A percentile compares a stretch with the other conserved stretches of the same genome.
These are phyloP conservation scores for Noctua fimbriata DNA, from an alignment of 2,888 invertebrate genomes.

Conservation along the genomic window DNA sequence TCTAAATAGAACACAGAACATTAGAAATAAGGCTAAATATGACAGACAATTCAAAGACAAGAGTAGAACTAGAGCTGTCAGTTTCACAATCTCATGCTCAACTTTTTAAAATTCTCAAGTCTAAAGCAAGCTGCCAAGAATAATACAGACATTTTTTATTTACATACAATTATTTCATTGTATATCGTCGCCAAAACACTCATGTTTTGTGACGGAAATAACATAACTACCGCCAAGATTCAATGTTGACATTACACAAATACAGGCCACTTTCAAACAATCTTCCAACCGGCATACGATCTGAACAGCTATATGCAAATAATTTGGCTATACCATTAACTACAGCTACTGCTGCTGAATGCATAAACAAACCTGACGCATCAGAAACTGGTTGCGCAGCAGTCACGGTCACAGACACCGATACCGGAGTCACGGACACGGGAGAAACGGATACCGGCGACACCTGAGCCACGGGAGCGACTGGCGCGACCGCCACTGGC, in stretches of 20 bases:
- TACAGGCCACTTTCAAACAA: conserved; percentile 36
- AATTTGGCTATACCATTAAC: conserved; percentile 12
- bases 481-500: conserved; percentile 75
- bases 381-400: conserved; percentile 73
- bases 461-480: conserved; percentile 67
- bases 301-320: conserved; percentile 22
- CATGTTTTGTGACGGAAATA: conserved; percentile 56
- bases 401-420: conserved; percentile 69
- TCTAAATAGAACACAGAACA: neutral
- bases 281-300: conserved; percentile 19
- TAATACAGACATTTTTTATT: conserved; percentile 54
- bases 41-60: conserved; percentile 32
- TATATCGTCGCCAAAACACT: conserved; percentile 48
- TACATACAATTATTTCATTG: conserved; percentile 53
- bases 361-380: conserved; percentile 75
- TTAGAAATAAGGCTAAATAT: conserved; percentile 10
- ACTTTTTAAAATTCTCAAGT: conserved; percentile 12
- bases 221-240: conserved; percentile 51
- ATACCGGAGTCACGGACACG: conserved; percentile 72
- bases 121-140: conserved; percentile 46
- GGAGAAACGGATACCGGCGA: conserved; percentile 70
- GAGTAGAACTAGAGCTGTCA: conserved; percentile 20
- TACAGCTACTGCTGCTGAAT: conserved; percentile 18
- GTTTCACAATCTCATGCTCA: conserved; percentile 11
- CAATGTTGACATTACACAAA: conserved; percentile 60